Percentiles rank a stretch among this genome's conserved stretches.
Evolutionary conservation across 2,888 invertebrate genomes (phyloP).

Genomic region (Mantis religiosa): DNA sequence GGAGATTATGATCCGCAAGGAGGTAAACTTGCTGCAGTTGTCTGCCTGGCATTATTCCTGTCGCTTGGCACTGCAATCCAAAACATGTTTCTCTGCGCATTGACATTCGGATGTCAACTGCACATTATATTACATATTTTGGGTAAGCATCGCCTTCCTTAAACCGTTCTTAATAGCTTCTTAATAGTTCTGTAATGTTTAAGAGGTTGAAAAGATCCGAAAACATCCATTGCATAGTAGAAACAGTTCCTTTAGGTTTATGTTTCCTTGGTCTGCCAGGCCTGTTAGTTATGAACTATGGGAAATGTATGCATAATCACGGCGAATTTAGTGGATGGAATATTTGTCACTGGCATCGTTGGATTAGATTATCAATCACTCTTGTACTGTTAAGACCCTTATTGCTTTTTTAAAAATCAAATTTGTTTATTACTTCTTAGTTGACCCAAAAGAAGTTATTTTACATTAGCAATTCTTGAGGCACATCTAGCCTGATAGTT

Average conservation of each 20-base stretch:
- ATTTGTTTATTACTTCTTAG: no score
- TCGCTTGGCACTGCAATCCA: neutral
- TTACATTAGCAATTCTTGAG: no score
- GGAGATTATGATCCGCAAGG: neutral
- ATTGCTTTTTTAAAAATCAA: no score
- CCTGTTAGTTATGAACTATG: constrained; percentile 19
- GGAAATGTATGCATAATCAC: constrained; percentile 4
- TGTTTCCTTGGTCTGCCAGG: constrained; percentile 2
- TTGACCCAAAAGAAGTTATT: no score
- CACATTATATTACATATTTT: neutral
- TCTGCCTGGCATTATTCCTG: neutral
- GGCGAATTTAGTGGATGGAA: neutral
- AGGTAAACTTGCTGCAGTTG: neutral
- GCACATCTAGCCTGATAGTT: no score
- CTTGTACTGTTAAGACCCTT: neutral
- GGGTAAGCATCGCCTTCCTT: no score
- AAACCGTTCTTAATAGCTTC: no score
- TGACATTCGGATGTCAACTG: neutral
- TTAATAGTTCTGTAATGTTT: no score
- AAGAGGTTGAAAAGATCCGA: no score
- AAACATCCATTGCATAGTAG: no score
- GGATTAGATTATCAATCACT: no score
- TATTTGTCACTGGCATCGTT: neutral
- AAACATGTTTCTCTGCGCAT: neutral
- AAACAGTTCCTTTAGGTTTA: neutral